Percentiles rank a stretch among this genome's conserved stretches.
These are phyloP conservation scores for Helicolenus hilgendorfi DNA, from an alignment of 2,797 vertebrate species.

Conservation along the genomic window DNA sequence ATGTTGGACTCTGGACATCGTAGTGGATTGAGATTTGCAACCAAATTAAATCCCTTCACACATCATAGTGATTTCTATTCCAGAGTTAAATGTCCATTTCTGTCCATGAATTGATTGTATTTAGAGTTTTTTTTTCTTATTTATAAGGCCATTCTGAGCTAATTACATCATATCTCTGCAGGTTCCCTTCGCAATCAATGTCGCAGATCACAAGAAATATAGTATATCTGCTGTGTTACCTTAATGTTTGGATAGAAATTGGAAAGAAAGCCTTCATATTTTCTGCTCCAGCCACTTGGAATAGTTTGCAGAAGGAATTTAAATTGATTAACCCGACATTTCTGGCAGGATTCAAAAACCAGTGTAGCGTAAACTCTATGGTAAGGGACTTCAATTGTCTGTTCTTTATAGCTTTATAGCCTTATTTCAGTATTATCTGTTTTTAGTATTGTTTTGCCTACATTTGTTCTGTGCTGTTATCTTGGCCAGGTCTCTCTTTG, in stretches of 20 bases:
- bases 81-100: neutral
- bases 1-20: neutral
- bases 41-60: neutral
- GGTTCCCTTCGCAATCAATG: neutral
- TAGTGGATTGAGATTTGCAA: neutral
- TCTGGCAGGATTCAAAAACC: neutral
- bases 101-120: neutral
- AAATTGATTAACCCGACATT: neutral
- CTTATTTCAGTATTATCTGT: neutral
- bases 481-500: neutral
- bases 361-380: neutral
- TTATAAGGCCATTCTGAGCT: neutral
- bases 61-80: neutral
- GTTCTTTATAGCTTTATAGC: neutral
- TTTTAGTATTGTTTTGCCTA: neutral
- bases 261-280: neutral
- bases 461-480: neutral
- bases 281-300: neutral
- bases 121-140: neutral
- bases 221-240: neutral
- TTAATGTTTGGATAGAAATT: neutral
- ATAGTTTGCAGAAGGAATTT: neutral
- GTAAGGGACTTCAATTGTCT: neutral
- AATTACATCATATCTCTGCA: neutral
- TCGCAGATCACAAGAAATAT: rapidly evolving